Conservation (phyloP, 2,797 vertebrate species). For the Sebastes matsubarae region DNA sequence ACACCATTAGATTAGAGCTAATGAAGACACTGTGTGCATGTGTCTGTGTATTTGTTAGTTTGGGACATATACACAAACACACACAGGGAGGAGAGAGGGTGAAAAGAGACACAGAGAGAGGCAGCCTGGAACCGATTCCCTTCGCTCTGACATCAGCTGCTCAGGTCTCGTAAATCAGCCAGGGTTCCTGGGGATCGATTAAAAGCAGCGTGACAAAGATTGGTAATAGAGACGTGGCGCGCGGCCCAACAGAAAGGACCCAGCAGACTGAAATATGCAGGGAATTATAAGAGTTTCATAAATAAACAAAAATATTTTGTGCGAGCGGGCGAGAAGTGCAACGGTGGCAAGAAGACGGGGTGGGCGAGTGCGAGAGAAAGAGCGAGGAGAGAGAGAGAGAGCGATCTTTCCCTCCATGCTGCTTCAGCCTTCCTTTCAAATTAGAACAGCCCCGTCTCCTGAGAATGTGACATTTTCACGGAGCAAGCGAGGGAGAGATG, state of each 20-base stretch:
- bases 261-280: conserved; percentile 13
- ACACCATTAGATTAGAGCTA: conserved; percentile 78
- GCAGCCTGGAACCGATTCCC: conserved; percentile 41
- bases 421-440: conserved; percentile 83
- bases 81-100: background rate
- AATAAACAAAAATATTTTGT: conserved; percentile 47
- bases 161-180: conserved; percentile 70
- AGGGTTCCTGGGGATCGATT: conserved; percentile 63
- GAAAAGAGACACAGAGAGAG: conserved; percentile 8
- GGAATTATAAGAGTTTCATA: conserved; percentile 37
- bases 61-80: conserved; percentile 1
- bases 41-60: conserved; percentile 67
- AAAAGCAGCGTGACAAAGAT: conserved; percentile 62
- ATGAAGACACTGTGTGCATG: conserved; percentile 70
- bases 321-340: conserved; percentile 44
- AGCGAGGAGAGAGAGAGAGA: conserved; percentile 35
- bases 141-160: conserved; percentile 65
- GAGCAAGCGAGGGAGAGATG: conserved; percentile 68
- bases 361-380: conserved; percentile 9
- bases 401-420: conserved; percentile 70
- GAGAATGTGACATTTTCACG: conserved; percentile 82
- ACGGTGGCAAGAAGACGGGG: conserved; percentile 30
- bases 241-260: conserved; percentile 24
- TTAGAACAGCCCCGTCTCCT: conserved; percentile 78
- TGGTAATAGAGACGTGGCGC: conserved; percentile 55